Conservation (phyloP, 2,113 vertebrate genomes). For the Tychaedon coryphoeus region DNA sequence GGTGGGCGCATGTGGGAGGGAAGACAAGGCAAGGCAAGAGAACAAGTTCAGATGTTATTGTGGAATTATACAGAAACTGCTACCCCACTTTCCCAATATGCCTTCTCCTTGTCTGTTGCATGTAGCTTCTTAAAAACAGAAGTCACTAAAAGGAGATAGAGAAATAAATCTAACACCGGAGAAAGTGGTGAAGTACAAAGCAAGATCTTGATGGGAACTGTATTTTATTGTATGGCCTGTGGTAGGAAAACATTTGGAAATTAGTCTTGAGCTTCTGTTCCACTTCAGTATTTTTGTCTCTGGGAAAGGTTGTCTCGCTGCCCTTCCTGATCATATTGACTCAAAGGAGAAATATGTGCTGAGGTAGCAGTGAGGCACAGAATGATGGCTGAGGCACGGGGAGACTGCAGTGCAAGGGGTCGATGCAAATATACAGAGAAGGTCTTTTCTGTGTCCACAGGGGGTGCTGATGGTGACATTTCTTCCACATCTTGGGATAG, state of each 20-base stretch:
- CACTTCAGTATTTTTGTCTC: neutral
- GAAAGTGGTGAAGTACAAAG: neutral
- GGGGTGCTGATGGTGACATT: rapidly evolving
- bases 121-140: neutral
- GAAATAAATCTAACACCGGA: neutral
- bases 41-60: neutral
- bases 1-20: rapidly evolving
- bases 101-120: neutral
- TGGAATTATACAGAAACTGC: neutral
- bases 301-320: neutral
- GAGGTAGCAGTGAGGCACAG: neutral
- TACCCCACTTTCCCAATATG: neutral
- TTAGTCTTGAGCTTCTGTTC: neutral
- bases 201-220: neutral
- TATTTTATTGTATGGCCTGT: neutral
- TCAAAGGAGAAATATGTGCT: neutral
- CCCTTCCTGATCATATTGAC: neutral
- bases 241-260: neutral
- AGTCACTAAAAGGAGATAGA: neutral
- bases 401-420: neutral
- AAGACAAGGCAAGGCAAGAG: neutral
- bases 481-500: rapidly evolving
- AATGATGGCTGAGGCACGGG: rapidly evolving
- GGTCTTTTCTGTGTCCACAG: rapidly evolving
- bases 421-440: neutral